phyloP scores from a whole-genome alignment of 2,888 invertebrate genomes.

The Heteropelma amictum region DNA sequence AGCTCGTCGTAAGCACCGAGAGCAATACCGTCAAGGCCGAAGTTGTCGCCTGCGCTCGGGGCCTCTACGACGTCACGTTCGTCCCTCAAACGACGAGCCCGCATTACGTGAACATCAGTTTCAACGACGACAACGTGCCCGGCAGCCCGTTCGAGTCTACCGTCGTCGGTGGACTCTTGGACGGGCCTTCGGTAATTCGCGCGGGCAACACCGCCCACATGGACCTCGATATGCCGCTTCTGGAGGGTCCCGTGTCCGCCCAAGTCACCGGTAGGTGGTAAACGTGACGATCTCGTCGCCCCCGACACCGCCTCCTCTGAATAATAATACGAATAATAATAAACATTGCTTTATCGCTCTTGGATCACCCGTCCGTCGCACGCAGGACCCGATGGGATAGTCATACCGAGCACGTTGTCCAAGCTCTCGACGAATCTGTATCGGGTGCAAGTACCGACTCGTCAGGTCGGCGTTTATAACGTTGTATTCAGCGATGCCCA shows the following conservation, averaged over 20 bases:
- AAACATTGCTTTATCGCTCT: too few species aligned
- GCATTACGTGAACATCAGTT: constrained; percentile 95
- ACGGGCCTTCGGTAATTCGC: constrained; percentile 74
- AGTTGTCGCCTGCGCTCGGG: constrained; percentile 93
- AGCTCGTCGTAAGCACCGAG: constrained; percentile 93
- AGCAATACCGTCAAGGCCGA: constrained; percentile 94
- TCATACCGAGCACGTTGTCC: constrained; percentile 76
- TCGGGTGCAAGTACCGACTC: constrained; percentile 88
- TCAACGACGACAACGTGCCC: constrained; percentile 94
- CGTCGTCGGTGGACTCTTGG: constrained; percentile 79
- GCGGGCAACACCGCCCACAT: constrained; percentile 75
- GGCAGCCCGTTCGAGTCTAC: constrained; percentile 93
- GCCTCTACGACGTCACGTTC: constrained; percentile 95
- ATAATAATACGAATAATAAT: too few species aligned
- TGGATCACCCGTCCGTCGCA: too few species aligned
- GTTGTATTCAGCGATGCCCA: constrained; percentile 83
- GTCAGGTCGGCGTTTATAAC: constrained; percentile 86
- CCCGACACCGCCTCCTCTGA: too few species aligned
- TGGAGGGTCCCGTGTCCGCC: constrained; percentile 77
- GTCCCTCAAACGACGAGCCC: constrained; percentile 93
- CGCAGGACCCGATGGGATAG: constrained; percentile 79
- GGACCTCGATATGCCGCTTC: constrained; percentile 77
- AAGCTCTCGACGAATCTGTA: constrained; percentile 83
- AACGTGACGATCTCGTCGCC: too few species aligned
- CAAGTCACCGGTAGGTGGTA: constrained; percentile 78